These are phyloP conservation scores for Sapayoa aenigma DNA, from an alignment of 2,113 vertebrate genomes.

Conservation along the genomic window DNA sequence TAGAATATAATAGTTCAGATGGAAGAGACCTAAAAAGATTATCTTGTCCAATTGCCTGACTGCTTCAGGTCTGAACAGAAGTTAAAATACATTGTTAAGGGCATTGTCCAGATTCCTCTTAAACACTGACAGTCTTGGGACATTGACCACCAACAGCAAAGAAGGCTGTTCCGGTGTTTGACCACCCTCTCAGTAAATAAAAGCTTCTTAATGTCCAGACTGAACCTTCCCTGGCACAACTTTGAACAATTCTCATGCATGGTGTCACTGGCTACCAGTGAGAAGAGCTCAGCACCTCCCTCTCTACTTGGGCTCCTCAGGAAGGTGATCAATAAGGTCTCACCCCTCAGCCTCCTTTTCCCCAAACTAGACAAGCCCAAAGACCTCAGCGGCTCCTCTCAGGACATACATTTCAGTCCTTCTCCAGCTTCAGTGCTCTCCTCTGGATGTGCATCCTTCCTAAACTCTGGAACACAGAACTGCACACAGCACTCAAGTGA, in stretches of 20 bases:
- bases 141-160: not conserved
- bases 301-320: not conserved
- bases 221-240: not conserved
- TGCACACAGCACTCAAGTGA: not conserved
- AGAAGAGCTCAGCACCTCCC: not conserved
- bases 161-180: not conserved
- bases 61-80: not conserved
- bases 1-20: not conserved
- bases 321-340: not conserved
- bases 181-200: not conserved
- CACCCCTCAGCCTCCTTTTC: not conserved
- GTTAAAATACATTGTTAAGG: not conserved
- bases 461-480: not conserved
- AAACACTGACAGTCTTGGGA: not conserved
- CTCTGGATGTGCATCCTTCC: accelerated
- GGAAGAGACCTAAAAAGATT: not conserved
- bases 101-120: not conserved
- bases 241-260: not conserved
- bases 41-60: not conserved
- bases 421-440: not conserved
- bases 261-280: not conserved
- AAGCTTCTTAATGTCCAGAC: not conserved
- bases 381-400: not conserved
- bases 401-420: not conserved
- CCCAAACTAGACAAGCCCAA: not conserved